Base-by-base conservation (phyloP, 2,888 invertebrate genomes). In the Latrodectus elegans region DNA sequence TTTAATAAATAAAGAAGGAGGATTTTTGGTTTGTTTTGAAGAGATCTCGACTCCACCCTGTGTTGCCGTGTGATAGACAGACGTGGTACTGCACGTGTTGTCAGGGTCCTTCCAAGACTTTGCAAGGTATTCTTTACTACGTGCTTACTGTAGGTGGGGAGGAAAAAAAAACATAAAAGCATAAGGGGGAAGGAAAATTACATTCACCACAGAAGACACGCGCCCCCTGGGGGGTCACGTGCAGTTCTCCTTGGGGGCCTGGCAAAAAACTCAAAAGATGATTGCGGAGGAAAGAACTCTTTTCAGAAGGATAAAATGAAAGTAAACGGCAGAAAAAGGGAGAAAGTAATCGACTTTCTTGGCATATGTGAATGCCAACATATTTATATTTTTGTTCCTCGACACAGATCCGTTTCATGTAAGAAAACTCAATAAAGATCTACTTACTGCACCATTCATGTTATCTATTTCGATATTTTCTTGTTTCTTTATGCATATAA, bases 301-400 rank as follows among this genome's bases (percentile, higher is more conserved):
- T 81, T 86, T 86, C 75, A 80, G 86, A 81, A 80, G 86, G 72
- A 86, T 86, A 79, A 74, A 73, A 79, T 81, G 81, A 85, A 78
- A 79, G 70, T 70, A 80, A 81, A 86, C 60, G 79, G 60, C 68
- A 68, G 55, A 22, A 74, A 85, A 80, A 85, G 75, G 70, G 71
- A 72, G 75, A 81, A 71, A 76, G 80, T 81, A 81, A 86, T 86
- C 86, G 80, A 86, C 75, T 86, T 84, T 55, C 52, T 74, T 78
- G 15, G 75, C 70, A 79, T 80, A 80, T 85, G 52, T 53, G 49
- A 73, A 70, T 84, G n/a, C 76, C 15, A n/a, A 17, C 17, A 52
- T 53, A 49, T 64, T 52, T 72, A 51, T 73, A 60, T 71, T 22
- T 68, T 71, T 71, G n/a, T 26, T 51, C 77, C 11, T 65, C 52